Evolutionary conservation across 2,113 vertebrate species (phyloP).

Genomic region (Actenoides hombroni): DNA sequence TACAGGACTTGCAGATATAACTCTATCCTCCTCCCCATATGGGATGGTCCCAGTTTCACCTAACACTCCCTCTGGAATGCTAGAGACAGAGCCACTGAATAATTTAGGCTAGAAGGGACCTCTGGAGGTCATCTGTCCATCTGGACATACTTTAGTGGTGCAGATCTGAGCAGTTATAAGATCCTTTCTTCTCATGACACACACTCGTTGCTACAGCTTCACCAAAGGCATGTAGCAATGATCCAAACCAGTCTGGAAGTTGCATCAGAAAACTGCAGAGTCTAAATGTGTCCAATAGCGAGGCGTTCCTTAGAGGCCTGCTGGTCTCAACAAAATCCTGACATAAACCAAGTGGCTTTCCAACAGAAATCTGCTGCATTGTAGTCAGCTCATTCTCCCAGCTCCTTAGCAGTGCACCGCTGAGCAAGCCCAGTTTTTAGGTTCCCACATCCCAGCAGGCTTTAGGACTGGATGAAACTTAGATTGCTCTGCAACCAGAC

Average conservation of each 20-base stretch:
- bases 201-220: not conserved
- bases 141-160: constrained; percentile 21
- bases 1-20: constrained; percentile 6
- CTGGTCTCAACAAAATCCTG: not conserved
- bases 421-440: not conserved
- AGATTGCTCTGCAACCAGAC: not conserved
- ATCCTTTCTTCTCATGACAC: not conserved
- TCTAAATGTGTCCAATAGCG: not conserved
- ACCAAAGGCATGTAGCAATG: not conserved
- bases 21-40: constrained; percentile 27
- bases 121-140: constrained; percentile 56
- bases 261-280: not conserved
- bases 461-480: not conserved
- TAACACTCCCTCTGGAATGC: constrained; percentile 59
- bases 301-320: not conserved
- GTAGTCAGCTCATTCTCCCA: not conserved
- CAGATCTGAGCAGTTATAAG: not conserved
- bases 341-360: not conserved
- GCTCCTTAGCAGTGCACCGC: not conserved
- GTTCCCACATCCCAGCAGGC: not conserved
- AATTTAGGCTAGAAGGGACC: constrained; percentile 52
- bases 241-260: not conserved
- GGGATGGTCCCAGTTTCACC: constrained; percentile 44
- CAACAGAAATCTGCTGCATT: not conserved
- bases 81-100: constrained; percentile 29